Percentiles rank a stretch among this genome's conserved stretches.
phyloP scores from a whole-genome alignment of 1,140 invertebrate genomes.

The Apis florea region DNA sequence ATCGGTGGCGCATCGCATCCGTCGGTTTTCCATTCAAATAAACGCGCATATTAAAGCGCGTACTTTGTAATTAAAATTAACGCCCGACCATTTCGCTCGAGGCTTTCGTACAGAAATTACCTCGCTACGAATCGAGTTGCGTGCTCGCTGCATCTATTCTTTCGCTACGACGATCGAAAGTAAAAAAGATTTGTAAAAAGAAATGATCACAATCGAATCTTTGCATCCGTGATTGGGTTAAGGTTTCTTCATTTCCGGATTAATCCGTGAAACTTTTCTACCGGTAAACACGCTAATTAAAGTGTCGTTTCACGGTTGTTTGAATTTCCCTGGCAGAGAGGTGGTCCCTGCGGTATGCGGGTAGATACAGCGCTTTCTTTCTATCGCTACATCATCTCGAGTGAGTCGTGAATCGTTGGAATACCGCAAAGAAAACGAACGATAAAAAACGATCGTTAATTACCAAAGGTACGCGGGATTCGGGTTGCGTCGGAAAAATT shows the following conservation, averaged over 20 bases:
- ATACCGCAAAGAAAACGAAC: conserved; percentile 45
- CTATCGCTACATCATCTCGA: conserved; percentile 27
- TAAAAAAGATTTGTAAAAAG: too few relatives aligned
- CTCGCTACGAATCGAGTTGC: neutral
- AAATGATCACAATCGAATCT: too few relatives aligned
- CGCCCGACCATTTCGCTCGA: conserved; percentile 7
- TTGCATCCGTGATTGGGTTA: too few relatives aligned
- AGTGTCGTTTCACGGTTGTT: conserved; percentile 60
- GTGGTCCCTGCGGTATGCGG: conserved; percentile 16
- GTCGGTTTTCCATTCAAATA: conserved; percentile 48
- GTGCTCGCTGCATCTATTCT: too few relatives aligned
- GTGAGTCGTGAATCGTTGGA: conserved; percentile 25
- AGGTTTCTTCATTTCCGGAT: conserved; percentile 4
- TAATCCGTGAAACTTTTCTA: conserved; percentile 26
- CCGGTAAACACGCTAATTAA: conserved; percentile 52
- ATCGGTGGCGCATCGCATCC: conserved; percentile 31
- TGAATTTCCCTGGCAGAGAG: conserved; percentile 41
- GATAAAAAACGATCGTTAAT: conserved; percentile 61
- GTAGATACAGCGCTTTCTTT: neutral
- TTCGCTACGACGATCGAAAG: too few relatives aligned
- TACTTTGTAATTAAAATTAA: conserved; percentile 49
- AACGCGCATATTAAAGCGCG: conserved; percentile 45
- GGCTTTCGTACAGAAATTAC: conserved; percentile 30
- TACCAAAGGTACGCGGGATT: conserved; percentile 1
- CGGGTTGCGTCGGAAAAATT: too few relatives aligned